Evolutionary conservation across 1,140 invertebrate species (phyloP), one percentile per base, ranked within the genome.

Genomic region (Gryllus bimaculatus): DNA sequence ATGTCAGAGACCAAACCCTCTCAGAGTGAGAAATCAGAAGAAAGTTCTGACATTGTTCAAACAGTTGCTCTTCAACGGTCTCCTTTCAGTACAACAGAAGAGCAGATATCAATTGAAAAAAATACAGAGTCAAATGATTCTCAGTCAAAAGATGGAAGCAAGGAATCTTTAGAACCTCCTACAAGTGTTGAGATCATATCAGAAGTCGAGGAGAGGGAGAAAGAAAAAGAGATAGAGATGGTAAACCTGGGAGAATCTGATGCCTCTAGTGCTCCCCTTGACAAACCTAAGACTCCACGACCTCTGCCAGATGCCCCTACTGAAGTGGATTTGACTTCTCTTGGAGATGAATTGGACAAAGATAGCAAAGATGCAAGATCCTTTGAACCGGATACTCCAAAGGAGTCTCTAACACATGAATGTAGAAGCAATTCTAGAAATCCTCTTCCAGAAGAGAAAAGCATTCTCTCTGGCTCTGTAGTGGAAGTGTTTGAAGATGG

Each of bases 171-270:
- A n/a, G 79, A 76, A 54, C n/a, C 26, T 26, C 79, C 79, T 48
- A 18, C 76, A 4, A 80, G 79, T 48, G 79, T 78, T 8, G 79
- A 78, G 75, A 74, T 78, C 8, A 78, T 77, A 66, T 66, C 54
- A 66, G 54, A 66, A 66, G 54, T 13, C 2, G 54, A 66, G 10
- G 54, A 84, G 77, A 83, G 84, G 77, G 85, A 86, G 18, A 83
- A 85, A 73, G 81, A 83, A 47, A 81, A 83, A 18, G 83, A 83
- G 20, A 84, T 82, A 12, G 79, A 83, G 20, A 85, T 84, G 78
- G 82, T 79, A 26, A 66, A 1, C 18, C 18, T 66, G 12, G 78
- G 78, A 79, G 26, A 73, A 66, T 75, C 74, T 73, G 75, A 80
- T 8, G 8, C 48, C 15, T 13, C 49, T 73, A 78, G 18, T 54